These are phyloP conservation scores for Ptychadena robeensis DNA, from an alignment of 2,797 vertebrate genomes.

Conservation along the genomic window DNA sequence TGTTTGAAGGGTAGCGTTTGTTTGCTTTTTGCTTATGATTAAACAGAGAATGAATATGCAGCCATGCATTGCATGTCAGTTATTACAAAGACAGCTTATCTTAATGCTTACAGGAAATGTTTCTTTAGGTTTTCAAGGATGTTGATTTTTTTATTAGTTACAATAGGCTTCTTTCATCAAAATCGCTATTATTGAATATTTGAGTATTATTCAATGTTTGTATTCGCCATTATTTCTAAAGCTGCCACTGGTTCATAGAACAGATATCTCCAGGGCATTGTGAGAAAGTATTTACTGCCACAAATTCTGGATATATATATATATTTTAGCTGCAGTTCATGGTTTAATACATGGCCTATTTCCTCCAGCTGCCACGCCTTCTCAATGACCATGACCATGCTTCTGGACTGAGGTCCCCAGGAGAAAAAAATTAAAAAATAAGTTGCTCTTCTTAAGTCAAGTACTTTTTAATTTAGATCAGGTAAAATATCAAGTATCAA, in stretches of 20 bases:
- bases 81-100: conserved; percentile 3
- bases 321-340: not conserved
- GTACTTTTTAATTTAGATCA: too few relatives aligned
- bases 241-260: not conserved
- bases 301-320: too few relatives aligned
- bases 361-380: not conserved
- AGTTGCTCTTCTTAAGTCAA: too few relatives aligned
- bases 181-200: too few relatives aligned
- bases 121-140: not conserved
- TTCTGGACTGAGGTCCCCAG: too few relatives aligned
- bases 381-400: not conserved
- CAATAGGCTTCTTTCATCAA: not conserved
- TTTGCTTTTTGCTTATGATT: not conserved
- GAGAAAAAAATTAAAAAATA: too few relatives aligned
- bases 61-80: not conserved
- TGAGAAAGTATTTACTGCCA: not conserved
- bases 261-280: not conserved
- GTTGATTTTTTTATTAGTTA: not conserved
- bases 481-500: too few relatives aligned
- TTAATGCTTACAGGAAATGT: not conserved
- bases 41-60: not conserved
- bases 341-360: not conserved
- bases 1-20: not conserved
- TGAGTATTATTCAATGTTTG: too few relatives aligned
- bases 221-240: too few relatives aligned